Percentiles rank a stretch among this genome's conserved stretches.
phyloP scores from a whole-genome alignment of 2,888 invertebrate genomes.

The Caenorhabditis macrosperma region DNA sequence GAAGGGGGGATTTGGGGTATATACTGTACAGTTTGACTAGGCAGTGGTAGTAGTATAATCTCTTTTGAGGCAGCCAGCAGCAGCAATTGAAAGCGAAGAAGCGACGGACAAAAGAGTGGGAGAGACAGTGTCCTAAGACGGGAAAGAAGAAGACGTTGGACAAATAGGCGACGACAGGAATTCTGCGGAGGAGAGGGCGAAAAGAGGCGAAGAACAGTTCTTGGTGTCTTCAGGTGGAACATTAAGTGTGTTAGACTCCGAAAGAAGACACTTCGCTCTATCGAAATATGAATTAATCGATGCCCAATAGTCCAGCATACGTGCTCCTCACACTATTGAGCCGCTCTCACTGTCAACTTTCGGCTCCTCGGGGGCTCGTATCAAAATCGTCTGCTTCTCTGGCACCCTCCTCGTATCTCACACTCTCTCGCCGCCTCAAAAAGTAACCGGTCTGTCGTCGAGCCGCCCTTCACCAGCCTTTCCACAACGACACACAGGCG shows the following conservation, averaged over 20 bases:
- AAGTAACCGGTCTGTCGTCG: conserved; percentile 39
- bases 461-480: too few relatives aligned
- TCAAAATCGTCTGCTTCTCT: conserved; percentile 31
- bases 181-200: neutral
- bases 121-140: conserved; percentile 18
- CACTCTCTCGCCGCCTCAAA: conserved; percentile 1
- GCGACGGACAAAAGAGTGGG: conserved; percentile 29
- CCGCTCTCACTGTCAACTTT: conserved; percentile 43
- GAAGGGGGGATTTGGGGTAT: conserved; percentile 25
- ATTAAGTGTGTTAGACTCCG: too few relatives aligned
- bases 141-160: conserved; percentile 32
- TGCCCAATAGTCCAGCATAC: neutral
- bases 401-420: conserved; percentile 4
- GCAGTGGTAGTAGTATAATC: conserved; percentile 26
- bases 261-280: too few relatives aligned
- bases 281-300: neutral
- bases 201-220: too few relatives aligned
- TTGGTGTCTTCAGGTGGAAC: neutral
- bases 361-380: conserved; percentile 8
- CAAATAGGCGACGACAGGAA: conserved; percentile 19
- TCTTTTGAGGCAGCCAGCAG: conserved; percentile 5
- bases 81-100: neutral
- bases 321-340: conserved; percentile 9
- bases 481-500: conserved; percentile 29
- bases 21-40: conserved; percentile 9